Base-by-base conservation (phyloP, 2,888 invertebrate species). In the Drymonia ruficornis region DNA sequence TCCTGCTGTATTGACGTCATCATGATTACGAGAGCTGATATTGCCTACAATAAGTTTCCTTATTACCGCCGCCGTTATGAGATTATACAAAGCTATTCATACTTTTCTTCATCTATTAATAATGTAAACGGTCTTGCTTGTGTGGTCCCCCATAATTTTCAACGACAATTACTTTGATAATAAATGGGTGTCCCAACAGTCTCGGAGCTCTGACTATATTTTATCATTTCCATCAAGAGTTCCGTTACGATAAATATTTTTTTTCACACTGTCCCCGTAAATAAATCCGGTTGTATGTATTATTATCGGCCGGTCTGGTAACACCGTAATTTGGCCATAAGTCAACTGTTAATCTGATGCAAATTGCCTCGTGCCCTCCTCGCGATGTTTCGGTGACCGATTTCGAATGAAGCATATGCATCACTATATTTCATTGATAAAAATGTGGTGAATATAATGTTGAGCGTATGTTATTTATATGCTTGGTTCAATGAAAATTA, bases 321-420 rank as follows among this genome's bases (percentile, higher is more conserved):
- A 63, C 63, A 67, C 71, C 69, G 76, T 72, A 81, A 79, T 84
- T 86, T 80, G 79, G 76, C 67, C 75, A 79, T 84, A 85, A 81
- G 74, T 86, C 84, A 85, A 73, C 70, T 73, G 68, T 76, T 82
- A 86, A 85, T 83, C 80, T 78, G 79, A 85, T 87, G 89, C 83
- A 85, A 86, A 87, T 87, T 84, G 81, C 58, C 13, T 64, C 51
- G 64, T 56, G 66, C 55, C 53, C 53, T 58, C 67, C 66, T 64
- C 61, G 66, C 62, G 61, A 60, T 56, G 60, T 66, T 70, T 58
- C 55, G 56, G 50, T 65, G 60, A 61, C 61, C 63, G 63, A 70
- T 70, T 64, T 65, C 55, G 34, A 31, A n/a, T 15, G 15, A 42
- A 56, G 62, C 46, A 46, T 36, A 63, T 60, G 56, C 55, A 44